Evolutionary conservation across 2,888 invertebrate genomes (phyloP), one percentile per base, ranked within the genome.

Genomic region (Apodemia mormo): DNA sequence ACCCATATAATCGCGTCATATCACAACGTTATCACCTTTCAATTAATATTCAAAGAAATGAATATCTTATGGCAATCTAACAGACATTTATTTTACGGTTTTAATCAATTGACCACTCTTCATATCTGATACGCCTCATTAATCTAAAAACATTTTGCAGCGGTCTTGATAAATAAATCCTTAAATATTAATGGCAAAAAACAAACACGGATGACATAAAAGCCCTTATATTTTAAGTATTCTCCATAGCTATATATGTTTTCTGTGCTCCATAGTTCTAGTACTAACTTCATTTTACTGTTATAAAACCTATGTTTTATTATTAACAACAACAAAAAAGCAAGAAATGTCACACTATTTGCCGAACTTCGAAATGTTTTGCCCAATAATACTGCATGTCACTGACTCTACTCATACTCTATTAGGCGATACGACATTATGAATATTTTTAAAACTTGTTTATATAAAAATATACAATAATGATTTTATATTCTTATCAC

Each of bases 71-170:
- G 14, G 33, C 12, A 12, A 10, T 58, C 56, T 29, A 58, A 61
- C 5, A 33, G 30, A 33, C 33, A 61, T 68, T 69, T 70, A 30
- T 45, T n/a, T 52, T 65, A 68, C 72, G 43, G 70, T 68, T 70
- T 66, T 4, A 67, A 65, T 33, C 33, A 33, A 49, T 43, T 37
- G 33, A 65, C 49, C 56, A 37, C 58, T 43, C 67, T 68, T 71
- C 37, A 33, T 64, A 54, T 29, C 33, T 54, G 65, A 33, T 37
- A 49, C 6, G 2, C 49, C n/a, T 49, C 14, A 49, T 49, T 14
- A 49, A 14, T 49, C 14, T 1, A 14, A 49, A 6, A 49, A 6
- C 14, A 49, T 49, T n/a, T 14, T 49, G n/a, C n/a, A 49, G 6
- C 14, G 49, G 14, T n/a, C 14, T 5, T 49, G 5, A 49, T 49